These are phyloP conservation scores for Leucoma salicis DNA, from an alignment of 2,888 invertebrate species.

Conservation along the genomic window DNA sequence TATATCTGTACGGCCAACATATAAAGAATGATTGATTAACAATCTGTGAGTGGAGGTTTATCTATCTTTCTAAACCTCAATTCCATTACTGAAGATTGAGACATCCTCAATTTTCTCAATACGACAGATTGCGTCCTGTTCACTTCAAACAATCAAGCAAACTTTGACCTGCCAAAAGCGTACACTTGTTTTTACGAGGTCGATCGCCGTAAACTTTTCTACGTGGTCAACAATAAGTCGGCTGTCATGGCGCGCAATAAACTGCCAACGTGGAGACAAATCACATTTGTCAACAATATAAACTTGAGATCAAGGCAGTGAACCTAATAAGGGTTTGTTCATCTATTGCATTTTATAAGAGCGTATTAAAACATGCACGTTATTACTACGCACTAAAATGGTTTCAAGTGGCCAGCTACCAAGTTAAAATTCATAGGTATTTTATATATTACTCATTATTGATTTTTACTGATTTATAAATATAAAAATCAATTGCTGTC, in stretches of 20 bases:
- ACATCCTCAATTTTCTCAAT: too few species aligned
- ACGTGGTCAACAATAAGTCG: slow-evolving; percentile 55
- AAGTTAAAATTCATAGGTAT: too few species aligned
- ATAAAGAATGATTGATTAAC: too few species aligned
- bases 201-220: slow-evolving; percentile 60
- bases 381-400: too few species aligned
- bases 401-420: too few species aligned
- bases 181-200: slow-evolving; percentile 58
- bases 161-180: slow-evolving; percentile 50
- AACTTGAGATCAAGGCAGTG: slow-evolving; percentile 39
- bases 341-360: slow-evolving; percentile 17
- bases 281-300: slow-evolving; percentile 62
- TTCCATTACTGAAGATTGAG: too few species aligned
- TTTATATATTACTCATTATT: too few species aligned
- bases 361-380: neutral
- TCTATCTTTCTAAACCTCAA: too few species aligned
- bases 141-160: slow-evolving; percentile 32
- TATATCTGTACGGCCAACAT: too few species aligned
- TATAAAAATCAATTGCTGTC: too few species aligned
- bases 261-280: slow-evolving; percentile 48
- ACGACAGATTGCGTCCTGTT: neutral
- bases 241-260: slow-evolving; percentile 54
- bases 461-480: too few species aligned
- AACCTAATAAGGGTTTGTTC: slow-evolving; percentile 32
- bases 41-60: too few species aligned